Evolutionary conservation across 1,140 invertebrate species (phyloP).

Genomic region (Chrysopa pallens): DNA sequence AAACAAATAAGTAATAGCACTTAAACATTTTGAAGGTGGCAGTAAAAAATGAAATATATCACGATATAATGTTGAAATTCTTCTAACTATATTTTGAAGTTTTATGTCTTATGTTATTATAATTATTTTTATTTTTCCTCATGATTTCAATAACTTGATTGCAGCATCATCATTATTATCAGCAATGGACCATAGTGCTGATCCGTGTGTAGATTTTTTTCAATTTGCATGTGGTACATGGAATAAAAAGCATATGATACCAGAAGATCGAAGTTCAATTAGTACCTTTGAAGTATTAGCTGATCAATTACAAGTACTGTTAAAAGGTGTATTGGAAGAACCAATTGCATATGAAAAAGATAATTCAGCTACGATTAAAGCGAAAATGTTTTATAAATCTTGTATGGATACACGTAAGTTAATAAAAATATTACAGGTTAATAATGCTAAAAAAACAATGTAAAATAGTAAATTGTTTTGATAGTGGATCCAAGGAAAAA

Average conservation of each 20-base stretch:
- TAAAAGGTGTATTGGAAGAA: conserved; percentile 63
- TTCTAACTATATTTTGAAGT: conserved; percentile 1
- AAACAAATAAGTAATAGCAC: conserved; percentile 2
- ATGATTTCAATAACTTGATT: too few species aligned
- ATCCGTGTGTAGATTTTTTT: conserved; percentile 80
- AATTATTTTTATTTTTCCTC: conserved; percentile 5
- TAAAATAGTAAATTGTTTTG: too few species aligned
- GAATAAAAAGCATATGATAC: conserved; percentile 77
- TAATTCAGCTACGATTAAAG: conserved; percentile 56
- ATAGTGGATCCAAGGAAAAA: too few species aligned
- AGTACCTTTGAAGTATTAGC: conserved; percentile 74
- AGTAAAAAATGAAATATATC: conserved; percentile 1
- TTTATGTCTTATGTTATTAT: neutral
- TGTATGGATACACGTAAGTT: conserved; percentile 78
- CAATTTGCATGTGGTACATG: conserved; percentile 79
- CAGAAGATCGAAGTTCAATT: conserved; percentile 71
- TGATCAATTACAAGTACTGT: conserved; percentile 67
- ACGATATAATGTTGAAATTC: conserved; percentile 2
- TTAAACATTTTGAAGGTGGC: neutral
- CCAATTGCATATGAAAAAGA: conserved; percentile 35
- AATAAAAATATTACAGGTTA: too few species aligned
- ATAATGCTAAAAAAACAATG: too few species aligned
- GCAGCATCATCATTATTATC: conserved; percentile 66
- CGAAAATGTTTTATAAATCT: conserved; percentile 69
- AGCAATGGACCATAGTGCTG: conserved; percentile 61